Evolutionary conservation across 2,797 vertebrate genomes (phyloP), one percentile per base, ranked within the genome.

Genomic region (Hippoglossus hippoglossus): DNA sequence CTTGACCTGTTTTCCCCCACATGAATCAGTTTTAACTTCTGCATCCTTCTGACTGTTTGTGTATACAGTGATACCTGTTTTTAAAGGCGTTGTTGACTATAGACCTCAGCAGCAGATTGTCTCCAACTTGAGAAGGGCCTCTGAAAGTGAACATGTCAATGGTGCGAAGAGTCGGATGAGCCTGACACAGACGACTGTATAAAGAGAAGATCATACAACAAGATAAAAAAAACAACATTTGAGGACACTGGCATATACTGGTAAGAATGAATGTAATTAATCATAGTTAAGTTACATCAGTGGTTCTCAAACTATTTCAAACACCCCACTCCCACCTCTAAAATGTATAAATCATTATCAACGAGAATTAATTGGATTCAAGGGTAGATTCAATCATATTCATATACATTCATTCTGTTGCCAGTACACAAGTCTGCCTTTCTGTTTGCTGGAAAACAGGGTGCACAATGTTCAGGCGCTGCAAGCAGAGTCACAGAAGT

Each of bases 131-230:
- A 0, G 98, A 98, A 0, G 97, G 98, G 16, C 95, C 97, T 74
- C 97, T 94, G 78, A 99, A 99, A 61, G 96, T 96, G 89, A 99
- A 99, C 97, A 99, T 99, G 93, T 99, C 97, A 0, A 99, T 97
- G 75, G 94, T 78, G 64, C 91, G 94, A 77, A 99, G 92, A 0
- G 95, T 97, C 6, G 97, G 96, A 76, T 97, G 95, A 63, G 94
- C 95, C 3, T 92, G 94, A 84, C 96, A 96, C 69, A 99, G 93
- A 16, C 97, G 97, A 76, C 97, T 99, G 68, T n/a, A 21, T 0
- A 1, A 34, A n/a, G 6, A 52, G 10, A 65, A 39, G 4, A 55
- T 44, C 16, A 53, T 11, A 39, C 18, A n/a, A 24, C 15, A 26
- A 28, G 6, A 49, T 9, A 54, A 4, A 3, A 25, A 3, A 3